Conservation (phyloP, 2,888 invertebrate genomes). For the Shargacucullia verbasci region DNA sequence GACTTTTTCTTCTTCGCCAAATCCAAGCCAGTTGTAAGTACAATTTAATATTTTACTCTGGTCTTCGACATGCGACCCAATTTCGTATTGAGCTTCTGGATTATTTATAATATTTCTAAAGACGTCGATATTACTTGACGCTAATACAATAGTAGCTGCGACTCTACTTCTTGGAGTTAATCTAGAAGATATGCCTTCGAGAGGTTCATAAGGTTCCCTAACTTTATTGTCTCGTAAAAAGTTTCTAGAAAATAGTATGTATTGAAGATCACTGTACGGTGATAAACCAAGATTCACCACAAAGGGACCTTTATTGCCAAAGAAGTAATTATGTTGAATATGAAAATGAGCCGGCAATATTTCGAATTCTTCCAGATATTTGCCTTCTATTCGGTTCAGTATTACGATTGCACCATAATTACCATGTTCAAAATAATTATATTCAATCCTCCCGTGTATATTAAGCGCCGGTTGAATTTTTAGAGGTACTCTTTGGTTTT, state of each 20-base stretch:
- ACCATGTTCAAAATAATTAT: slow-evolving; percentile 96
- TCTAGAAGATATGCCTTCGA: slow-evolving; percentile 90
- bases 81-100: slow-evolving; percentile 96
- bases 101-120: slow-evolving; percentile 97
- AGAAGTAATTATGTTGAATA: slow-evolving; percentile 96
- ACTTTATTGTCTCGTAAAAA: slow-evolving; percentile 96
- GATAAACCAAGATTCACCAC: slow-evolving; percentile 96
- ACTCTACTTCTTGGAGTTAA: slow-evolving; percentile 97
- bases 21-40: slow-evolving; percentile 97
- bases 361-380: slow-evolving; percentile 94
- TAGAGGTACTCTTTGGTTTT: slow-evolving; percentile 93
- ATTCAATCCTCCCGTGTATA: slow-evolving; percentile 93
- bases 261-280: slow-evolving; percentile 95
- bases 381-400: slow-evolving; percentile 91
- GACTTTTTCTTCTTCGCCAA: slow-evolving; percentile 92
- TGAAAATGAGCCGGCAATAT: slow-evolving; percentile 91
- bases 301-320: slow-evolving; percentile 95
- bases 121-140: slow-evolving; percentile 96
- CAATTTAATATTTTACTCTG: slow-evolving; percentile 98
- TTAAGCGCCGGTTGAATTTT: slow-evolving; percentile 95
- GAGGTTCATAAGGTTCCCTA: slow-evolving; percentile 94
- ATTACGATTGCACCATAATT: slow-evolving; percentile 95
- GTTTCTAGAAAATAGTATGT: slow-evolving; percentile 95
- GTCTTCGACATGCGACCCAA: slow-evolving; percentile 98
- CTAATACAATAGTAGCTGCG: slow-evolving; percentile 97